phyloP scores from a whole-genome alignment of 2,113 vertebrate genomes.

The Willisornis vidua region DNA sequence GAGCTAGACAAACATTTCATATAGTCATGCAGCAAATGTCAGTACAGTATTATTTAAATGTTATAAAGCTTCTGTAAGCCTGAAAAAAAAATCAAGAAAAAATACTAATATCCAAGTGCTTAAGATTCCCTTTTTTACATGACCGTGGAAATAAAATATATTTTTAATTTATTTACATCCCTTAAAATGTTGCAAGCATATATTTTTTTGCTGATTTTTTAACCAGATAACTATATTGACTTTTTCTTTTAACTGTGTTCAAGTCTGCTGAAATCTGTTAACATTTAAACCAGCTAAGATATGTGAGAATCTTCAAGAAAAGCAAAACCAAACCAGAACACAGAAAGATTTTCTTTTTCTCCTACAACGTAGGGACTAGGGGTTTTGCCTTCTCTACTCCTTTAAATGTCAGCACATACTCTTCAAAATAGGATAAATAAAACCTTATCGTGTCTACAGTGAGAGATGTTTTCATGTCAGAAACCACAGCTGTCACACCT shows the following conservation, averaged over 20 bases:
- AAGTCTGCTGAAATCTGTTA: conserved; percentile 6
- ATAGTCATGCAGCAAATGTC: not conserved
- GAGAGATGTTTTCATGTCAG: conserved; percentile 13
- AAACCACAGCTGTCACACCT: not conserved
- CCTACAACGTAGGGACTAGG: not conserved
- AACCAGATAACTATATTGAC: not conserved
- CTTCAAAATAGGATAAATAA: conserved; percentile 25
- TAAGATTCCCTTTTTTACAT: not conserved
- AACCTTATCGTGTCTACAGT: not conserved
- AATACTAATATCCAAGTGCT: not conserved
- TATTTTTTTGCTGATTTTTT: not conserved
- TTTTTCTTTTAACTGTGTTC: not conserved
- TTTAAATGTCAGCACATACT: conserved; percentile 18
- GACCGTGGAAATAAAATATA: not conserved
- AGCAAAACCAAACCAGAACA: not conserved
- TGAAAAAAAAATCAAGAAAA: not conserved
- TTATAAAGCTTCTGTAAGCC: not conserved
- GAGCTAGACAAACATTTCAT: not conserved
- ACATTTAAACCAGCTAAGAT: conserved; percentile 22
- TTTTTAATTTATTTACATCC: not conserved
- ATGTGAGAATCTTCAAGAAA: not conserved
- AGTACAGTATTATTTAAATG: not conserved
- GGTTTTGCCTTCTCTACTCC: not conserved
- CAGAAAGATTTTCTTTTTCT: not conserved
- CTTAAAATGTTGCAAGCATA: not conserved